A percentile compares a stretch with the other conserved stretches of the same genome.
phyloP scores from a whole-genome alignment of 1,140 invertebrate species.

The Stegodyphus dumicola region DNA sequence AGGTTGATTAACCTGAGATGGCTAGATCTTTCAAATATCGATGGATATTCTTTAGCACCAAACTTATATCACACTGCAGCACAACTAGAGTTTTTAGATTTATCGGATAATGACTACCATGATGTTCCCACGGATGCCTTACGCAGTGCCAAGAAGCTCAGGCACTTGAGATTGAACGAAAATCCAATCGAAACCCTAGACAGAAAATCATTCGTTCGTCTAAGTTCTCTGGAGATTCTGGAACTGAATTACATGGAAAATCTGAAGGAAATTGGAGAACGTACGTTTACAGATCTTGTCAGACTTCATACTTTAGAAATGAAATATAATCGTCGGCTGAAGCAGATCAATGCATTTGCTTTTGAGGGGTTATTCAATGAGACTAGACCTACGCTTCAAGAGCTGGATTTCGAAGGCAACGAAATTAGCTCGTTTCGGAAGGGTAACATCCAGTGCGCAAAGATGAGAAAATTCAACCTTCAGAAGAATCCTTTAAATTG shows the following conservation, averaged over 20 bases:
- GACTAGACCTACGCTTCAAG: constrained; percentile 41
- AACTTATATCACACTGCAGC: constrained; percentile 42
- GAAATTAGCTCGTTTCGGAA: background rate
- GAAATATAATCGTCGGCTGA: constrained; percentile 46
- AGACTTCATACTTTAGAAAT: constrained; percentile 42
- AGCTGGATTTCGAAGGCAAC: constrained; percentile 47
- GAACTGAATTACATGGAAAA: constrained; percentile 54
- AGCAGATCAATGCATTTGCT: constrained; percentile 30
- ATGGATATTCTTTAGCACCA: constrained; percentile 19
- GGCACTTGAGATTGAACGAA: constrained; percentile 44
- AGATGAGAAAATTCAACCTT: constrained; percentile 58
- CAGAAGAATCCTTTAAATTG: constrained; percentile 62
- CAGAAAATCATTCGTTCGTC: constrained; percentile 49
- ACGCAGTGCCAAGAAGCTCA: constrained; percentile 37
- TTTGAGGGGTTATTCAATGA: constrained; percentile 59
- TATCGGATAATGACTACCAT: constrained; percentile 61
- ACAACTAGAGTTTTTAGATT: constrained; percentile 60
- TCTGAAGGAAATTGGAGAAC: constrained; percentile 37
- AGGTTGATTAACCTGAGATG: constrained; percentile 33
- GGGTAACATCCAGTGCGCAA: constrained; percentile 16
- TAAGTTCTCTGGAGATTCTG: constrained; percentile 49
- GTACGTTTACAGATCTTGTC: constrained; percentile 56
- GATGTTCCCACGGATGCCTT: constrained; percentile 58
- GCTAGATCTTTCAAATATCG: constrained; percentile 50
- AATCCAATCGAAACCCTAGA: constrained; percentile 57